These are phyloP conservation scores for Nyleta sp. DNA, from an alignment of 2,888 invertebrate genomes.

Conservation along the genomic window DNA sequence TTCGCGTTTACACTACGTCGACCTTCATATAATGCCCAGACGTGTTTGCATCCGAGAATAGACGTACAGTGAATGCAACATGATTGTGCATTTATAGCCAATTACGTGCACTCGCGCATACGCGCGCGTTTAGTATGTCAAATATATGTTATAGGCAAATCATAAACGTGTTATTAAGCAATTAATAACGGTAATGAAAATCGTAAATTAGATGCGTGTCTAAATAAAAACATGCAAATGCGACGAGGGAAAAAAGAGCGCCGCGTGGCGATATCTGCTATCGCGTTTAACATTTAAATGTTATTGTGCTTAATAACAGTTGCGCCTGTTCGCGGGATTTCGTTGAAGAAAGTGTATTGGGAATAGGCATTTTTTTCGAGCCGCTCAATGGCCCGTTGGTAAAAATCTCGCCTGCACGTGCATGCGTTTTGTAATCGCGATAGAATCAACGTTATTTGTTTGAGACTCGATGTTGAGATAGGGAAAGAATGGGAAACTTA, in stretches of 20 bases:
- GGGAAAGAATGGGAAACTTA: too few species aligned
- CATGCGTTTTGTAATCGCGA: background rate
- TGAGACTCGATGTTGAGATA: too few species aligned
- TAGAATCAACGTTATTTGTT: background rate
- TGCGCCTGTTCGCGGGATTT: conserved; percentile 14
- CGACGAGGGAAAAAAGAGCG: background rate
- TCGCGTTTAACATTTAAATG: conserved; percentile 42
- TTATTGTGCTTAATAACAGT: conserved; percentile 23
- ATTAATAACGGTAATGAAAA: conserved; percentile 58
- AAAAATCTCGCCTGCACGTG: background rate
- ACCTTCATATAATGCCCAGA: conserved; percentile 57
- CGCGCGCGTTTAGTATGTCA: conserved; percentile 45
- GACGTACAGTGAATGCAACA: conserved; percentile 50
- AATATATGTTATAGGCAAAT: conserved; percentile 42
- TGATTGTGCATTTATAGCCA: conserved; percentile 60
- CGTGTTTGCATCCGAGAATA: conserved; percentile 59
- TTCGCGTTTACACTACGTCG: conserved; percentile 43
- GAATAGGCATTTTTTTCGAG: conserved; percentile 7
- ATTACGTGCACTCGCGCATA: conserved; percentile 31
- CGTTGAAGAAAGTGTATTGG: conserved; percentile 1
- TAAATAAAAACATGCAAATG: conserved; percentile 31
- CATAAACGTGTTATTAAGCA: conserved; percentile 55
- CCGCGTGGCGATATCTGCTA: conserved; percentile 19
- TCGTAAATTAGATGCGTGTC: conserved; percentile 42
- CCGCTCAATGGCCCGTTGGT: background rate